Conservation (phyloP, 2,888 invertebrate species). For the Diaphora mendica region DNA sequence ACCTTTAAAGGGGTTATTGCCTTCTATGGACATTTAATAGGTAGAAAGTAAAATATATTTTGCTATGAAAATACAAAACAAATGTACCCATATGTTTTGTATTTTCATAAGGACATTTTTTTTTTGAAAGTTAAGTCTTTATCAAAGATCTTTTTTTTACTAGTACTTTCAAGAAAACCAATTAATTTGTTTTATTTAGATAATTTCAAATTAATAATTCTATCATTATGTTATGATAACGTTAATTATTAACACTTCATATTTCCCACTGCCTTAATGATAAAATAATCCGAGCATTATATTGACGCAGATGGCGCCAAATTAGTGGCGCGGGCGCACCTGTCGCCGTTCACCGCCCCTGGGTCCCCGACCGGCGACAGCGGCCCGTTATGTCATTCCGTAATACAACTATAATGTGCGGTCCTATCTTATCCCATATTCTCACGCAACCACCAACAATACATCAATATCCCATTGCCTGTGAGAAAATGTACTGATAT, state of each 20-base stretch:
- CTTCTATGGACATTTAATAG: neutral
- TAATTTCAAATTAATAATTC: neutral
- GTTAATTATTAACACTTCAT: neutral
- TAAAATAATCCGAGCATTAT: conserved; percentile 36
- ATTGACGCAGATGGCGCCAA: conserved; percentile 48
- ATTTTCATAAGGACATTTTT: too few relatives aligned
- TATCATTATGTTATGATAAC: neutral
- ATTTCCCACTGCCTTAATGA: conserved; percentile 19
- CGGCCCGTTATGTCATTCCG: conserved; percentile 79
- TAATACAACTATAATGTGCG: conserved; percentile 71
- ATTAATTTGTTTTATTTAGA: neutral
- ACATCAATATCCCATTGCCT: conserved; percentile 69
- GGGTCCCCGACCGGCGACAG: conserved; percentile 56
- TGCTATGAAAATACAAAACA: too few relatives aligned
- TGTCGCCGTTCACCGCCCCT: conserved; percentile 58
- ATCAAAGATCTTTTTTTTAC: too few relatives aligned
- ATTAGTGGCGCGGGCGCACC: conserved; percentile 57
- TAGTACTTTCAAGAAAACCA: neutral
- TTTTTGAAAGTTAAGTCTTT: too few relatives aligned
- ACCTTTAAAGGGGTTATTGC: neutral
- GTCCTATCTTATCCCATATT: conserved; percentile 69
- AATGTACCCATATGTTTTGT: too few relatives aligned
- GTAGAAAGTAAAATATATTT: neutral
- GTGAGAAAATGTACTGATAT: conserved; percentile 57
- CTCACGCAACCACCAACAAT: conserved; percentile 72